Percentiles rank a stretch among this genome's conserved stretches.
phyloP scores from a whole-genome alignment of 2,888 invertebrate genomes.

The Cataglyphis livida region DNA sequence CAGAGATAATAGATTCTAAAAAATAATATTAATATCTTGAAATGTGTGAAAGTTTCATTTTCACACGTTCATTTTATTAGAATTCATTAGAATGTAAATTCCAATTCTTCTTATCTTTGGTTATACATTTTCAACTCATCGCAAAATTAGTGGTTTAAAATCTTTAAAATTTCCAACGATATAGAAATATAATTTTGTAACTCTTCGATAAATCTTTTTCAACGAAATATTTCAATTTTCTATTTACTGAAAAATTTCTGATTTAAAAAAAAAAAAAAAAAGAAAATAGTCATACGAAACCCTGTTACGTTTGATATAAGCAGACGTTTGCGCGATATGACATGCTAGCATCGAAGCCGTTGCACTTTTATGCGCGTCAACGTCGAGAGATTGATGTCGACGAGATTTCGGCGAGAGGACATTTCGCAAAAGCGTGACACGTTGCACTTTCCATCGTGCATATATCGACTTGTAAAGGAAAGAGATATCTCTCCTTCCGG shows the following conservation, averaged over 20 bases:
- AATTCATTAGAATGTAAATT: neutral
- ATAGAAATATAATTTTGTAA: neutral
- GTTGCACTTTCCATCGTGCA: neutral
- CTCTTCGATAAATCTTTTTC: neutral
- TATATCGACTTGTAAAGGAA: neutral
- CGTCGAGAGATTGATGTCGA: constrained; percentile 44
- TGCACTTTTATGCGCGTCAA: constrained; percentile 39
- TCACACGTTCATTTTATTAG: neutral
- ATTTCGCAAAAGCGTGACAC: neutral
- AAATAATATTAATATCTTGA: neutral
- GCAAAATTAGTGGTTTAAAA: neutral
- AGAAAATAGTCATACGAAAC: neutral
- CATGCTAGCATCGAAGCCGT: neutral
- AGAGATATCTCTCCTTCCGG: neutral
- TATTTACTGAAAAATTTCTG: neutral
- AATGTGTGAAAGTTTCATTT: neutral
- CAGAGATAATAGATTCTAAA: neutral
- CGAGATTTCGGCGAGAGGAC: constrained; percentile 24
- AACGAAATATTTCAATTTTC: neutral
- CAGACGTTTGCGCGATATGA: neutral
- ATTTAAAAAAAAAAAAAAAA: neutral
- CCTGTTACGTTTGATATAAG: neutral
- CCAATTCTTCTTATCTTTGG: neutral
- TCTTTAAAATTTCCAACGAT: neutral
- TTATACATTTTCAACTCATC: neutral